Evolutionary conservation across 2,797 vertebrate genomes (phyloP).

Genomic region (Arremon brunneinucha): DNA sequence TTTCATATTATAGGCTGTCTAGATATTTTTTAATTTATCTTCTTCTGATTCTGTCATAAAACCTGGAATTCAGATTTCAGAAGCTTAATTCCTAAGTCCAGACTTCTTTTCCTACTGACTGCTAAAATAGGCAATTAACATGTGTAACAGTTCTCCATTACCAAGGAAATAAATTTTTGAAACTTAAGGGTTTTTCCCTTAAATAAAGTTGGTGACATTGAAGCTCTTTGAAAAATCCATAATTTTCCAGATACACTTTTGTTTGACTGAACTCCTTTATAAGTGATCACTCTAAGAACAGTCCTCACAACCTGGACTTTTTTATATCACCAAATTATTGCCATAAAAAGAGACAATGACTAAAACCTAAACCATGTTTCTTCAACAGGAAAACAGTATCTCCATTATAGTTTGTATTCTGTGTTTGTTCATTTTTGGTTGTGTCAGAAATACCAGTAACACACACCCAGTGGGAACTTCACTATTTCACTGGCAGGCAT

Average conservation of each 20-base stretch:
- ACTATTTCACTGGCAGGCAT: not conserved
- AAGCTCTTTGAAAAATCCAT: not conserved
- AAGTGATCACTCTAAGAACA: not conserved
- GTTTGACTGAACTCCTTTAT: not conserved
- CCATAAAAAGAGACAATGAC: not conserved
- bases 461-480: not conserved
- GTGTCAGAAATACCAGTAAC: not conserved
- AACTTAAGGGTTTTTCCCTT: not conserved
- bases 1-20: not conserved
- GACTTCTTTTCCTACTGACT: not conserved
- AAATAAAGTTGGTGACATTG: not conserved
- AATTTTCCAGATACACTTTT: not conserved
- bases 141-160: rapidly evolving
- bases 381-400: not conserved
- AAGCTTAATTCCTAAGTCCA: not conserved
- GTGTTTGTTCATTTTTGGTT: not conserved
- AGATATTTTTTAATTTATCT: not conserved
- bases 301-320: not conserved
- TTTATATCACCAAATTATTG: not conserved
- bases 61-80: not conserved
- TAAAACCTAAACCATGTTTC: rapidly evolving
- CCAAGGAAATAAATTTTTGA: not conserved
- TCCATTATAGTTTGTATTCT: not conserved
- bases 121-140: not conserved
- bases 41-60: not conserved